Conservation (phyloP, 2,797 vertebrate species). For the Pogonophryne albipinna region DNA sequence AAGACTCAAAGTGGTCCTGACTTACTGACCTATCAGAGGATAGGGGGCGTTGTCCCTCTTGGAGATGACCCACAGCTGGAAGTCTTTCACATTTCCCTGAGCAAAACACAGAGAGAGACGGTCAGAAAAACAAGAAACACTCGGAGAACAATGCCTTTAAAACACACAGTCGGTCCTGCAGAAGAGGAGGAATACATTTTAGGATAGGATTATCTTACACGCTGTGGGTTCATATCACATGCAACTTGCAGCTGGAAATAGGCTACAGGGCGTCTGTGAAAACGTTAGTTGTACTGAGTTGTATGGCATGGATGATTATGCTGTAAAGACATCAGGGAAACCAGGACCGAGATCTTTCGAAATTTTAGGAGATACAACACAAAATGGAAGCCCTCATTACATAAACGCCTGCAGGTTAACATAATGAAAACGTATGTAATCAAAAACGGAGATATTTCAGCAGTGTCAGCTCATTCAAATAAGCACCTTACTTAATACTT, state of each 20-base stretch:
- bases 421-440: too few species aligned
- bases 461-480: background rate
- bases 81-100: slow-evolving; percentile 93
- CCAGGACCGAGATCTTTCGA: too few species aligned
- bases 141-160: background rate
- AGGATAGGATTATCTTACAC: background rate
- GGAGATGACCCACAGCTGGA: slow-evolving; percentile 95
- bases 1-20: background rate
- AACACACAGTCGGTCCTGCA: too few species aligned
- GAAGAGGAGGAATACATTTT: background rate
- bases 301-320: too few species aligned
- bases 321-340: too few species aligned
- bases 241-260: too few species aligned
- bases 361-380: too few species aligned
- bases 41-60: slow-evolving; percentile 94
- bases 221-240: slow-evolving; percentile 24
- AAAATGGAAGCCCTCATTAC: background rate
- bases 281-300: too few species aligned
- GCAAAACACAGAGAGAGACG: slow-evolving; percentile 26
- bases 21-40: slow-evolving; percentile 93
- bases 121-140: background rate
- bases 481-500: background rate
- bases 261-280: too few species aligned
- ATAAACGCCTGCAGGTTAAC: background rate
- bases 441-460: background rate